phyloP scores from a whole-genome alignment of 2,888 invertebrate species.

The Drosophila tanythrix region DNA sequence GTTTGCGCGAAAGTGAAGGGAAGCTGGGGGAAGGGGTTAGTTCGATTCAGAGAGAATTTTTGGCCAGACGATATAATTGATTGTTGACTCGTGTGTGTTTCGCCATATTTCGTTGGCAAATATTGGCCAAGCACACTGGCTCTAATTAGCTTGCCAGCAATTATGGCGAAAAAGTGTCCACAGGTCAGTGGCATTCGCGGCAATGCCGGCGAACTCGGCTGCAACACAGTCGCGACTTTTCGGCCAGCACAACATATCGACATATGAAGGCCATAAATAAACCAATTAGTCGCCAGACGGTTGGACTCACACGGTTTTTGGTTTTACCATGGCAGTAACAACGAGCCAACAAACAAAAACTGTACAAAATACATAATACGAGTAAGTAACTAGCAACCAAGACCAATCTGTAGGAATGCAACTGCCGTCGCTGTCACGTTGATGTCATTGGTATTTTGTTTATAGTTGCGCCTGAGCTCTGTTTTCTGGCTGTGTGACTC shows the following conservation, averaged over 20 bases:
- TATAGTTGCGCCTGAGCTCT: neutral
- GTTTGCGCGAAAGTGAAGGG: neutral
- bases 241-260: conserved; percentile 13
- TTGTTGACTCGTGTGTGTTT: conserved; percentile 46
- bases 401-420: conserved; percentile 31
- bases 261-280: conserved; percentile 57
- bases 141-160: conserved; percentile 38
- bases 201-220: neutral
- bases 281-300: conserved; percentile 63
- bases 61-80: conserved; percentile 48
- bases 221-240: conserved; percentile 16
- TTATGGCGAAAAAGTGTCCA: conserved; percentile 46
- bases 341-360: neutral
- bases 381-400: conserved; percentile 4
- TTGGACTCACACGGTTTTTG: conserved; percentile 10
- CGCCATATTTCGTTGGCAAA: conserved; percentile 26
- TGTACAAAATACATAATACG: conserved; percentile 18
- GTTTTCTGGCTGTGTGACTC: conserved; percentile 10
- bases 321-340: conserved; percentile 1
- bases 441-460: conserved; percentile 22
- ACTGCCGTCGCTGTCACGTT: conserved; percentile 40
- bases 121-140: conserved; percentile 21
- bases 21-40: neutral
- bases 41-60: conserved; percentile 4
- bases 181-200: conserved; percentile 26